A percentile compares a stretch with the other conserved stretches of the same genome.
phyloP scores from a whole-genome alignment of 2,113 vertebrate genomes.

The Melanocharis versteri region DNA sequence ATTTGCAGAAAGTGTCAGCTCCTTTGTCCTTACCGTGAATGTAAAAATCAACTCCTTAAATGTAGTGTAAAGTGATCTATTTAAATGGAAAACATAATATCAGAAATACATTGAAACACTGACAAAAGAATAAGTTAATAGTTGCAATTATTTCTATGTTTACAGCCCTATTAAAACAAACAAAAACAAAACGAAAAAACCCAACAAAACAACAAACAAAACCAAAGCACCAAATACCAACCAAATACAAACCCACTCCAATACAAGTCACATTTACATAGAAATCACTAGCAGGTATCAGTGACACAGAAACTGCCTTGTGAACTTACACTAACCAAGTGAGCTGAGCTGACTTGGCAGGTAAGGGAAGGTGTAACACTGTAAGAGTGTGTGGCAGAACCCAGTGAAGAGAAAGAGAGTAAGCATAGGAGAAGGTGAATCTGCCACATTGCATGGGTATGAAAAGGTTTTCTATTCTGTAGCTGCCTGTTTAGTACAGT shows the following conservation, averaged over 20 bases:
- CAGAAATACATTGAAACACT: neutral
- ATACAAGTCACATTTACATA: neutral
- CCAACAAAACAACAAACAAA: neutral
- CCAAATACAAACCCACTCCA: neutral
- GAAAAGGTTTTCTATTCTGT: neutral
- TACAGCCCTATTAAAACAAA: neutral
- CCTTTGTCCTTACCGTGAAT: neutral
- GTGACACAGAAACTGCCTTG: neutral
- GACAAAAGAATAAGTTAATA: neutral
- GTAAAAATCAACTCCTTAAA: neutral
- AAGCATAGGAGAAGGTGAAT: neutral
- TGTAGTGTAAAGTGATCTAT: neutral
- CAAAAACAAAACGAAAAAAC: rapidly evolving
- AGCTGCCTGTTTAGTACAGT: neutral
- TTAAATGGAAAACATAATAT: neutral
- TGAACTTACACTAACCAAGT: neutral
- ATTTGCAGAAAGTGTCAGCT: neutral
- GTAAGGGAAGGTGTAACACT: neutral
- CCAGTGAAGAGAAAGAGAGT: neutral
- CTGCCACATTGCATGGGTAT: neutral
- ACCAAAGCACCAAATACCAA: neutral
- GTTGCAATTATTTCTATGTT: neutral
- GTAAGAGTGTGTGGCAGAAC: neutral
- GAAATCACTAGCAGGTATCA: neutral
- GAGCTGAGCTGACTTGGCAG: neutral